Evolutionary conservation across 2,888 invertebrate genomes (phyloP).

Genomic region (Heliconius ismenius): DNA sequence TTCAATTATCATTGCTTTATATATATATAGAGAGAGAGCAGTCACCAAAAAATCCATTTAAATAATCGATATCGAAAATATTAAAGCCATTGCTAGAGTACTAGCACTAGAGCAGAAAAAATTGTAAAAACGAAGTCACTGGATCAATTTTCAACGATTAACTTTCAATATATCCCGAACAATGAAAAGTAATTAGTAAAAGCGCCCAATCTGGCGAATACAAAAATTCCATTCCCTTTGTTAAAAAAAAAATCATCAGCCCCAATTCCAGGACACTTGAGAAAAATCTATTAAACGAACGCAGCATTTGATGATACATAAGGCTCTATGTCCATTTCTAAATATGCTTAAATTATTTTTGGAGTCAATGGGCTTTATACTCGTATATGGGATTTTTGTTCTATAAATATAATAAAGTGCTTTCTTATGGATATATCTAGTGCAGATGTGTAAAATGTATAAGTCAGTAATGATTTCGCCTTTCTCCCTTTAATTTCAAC

Average conservation of each 20-base stretch:
- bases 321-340: slow-evolving; percentile 8
- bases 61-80: neutral
- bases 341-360: neutral
- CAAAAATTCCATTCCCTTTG: slow-evolving; percentile 60
- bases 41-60: neutral
- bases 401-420: neutral
- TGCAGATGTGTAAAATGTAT: neutral
- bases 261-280: slow-evolving; percentile 54
- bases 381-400: neutral
- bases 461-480: neutral
- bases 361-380: neutral
- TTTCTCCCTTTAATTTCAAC: neutral
- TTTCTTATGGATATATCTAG: neutral
- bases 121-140: slow-evolving; percentile 48
- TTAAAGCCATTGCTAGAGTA: neutral
- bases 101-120: neutral
- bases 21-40: too few species aligned
- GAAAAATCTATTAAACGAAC: slow-evolving; percentile 62
- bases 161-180: slow-evolving; percentile 68
- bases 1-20: too few species aligned
- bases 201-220: slow-evolving; percentile 54
- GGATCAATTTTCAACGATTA: slow-evolving; percentile 71
- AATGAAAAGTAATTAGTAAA: slow-evolving; percentile 73
- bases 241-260: slow-evolving; percentile 58
- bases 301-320: slow-evolving; percentile 50